Conservation (phyloP, 2,113 vertebrate genomes). For the Stegastes partitus region DNA sequence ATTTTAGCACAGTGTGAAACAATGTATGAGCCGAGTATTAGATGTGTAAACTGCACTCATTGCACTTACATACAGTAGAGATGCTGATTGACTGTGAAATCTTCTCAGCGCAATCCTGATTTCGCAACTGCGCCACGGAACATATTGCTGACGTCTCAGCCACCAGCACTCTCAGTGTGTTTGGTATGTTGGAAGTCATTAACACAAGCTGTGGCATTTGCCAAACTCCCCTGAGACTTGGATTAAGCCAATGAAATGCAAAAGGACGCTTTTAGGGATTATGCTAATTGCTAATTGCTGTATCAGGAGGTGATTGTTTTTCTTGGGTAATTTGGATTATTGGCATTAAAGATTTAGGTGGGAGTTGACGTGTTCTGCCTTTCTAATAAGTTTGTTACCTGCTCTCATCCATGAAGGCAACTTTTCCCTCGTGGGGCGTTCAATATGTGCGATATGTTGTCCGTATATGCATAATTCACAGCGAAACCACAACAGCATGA, state of each 20-base stretch:
- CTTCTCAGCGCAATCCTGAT: conserved; percentile 28
- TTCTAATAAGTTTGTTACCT: conserved; percentile 59
- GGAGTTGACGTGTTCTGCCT: conserved; percentile 54
- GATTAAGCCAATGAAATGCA: conserved; percentile 71
- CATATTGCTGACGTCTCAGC: conserved; percentile 13
- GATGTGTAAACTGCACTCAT: conserved; percentile 63
- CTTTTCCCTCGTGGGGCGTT: conserved; percentile 10
- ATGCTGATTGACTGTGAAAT: conserved; percentile 20
- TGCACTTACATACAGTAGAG: conserved; percentile 49
- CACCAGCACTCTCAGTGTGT: conserved; percentile 8
- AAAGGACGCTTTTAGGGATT: conserved; percentile 78
- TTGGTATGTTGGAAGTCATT: conserved; percentile 52
- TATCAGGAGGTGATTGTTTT: conserved; percentile 78
- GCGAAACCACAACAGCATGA: conserved; percentile 18
- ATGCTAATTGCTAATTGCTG: conserved; percentile 80
- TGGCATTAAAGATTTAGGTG: conserved; percentile 64
- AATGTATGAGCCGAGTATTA: conserved; percentile 68
- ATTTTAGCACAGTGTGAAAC: conserved; percentile 80
- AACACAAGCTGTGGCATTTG: conserved; percentile 61
- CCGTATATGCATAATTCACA: background rate
- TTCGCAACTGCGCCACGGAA: conserved; percentile 23
- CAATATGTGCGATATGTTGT: conserved; percentile 23
- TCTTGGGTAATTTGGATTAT: conserved; percentile 74
- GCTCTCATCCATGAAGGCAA: conserved; percentile 36
- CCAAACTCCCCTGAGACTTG: conserved; percentile 66